phyloP scores from a whole-genome alignment of 2,888 invertebrate genomes.

The Ctena decussata region DNA sequence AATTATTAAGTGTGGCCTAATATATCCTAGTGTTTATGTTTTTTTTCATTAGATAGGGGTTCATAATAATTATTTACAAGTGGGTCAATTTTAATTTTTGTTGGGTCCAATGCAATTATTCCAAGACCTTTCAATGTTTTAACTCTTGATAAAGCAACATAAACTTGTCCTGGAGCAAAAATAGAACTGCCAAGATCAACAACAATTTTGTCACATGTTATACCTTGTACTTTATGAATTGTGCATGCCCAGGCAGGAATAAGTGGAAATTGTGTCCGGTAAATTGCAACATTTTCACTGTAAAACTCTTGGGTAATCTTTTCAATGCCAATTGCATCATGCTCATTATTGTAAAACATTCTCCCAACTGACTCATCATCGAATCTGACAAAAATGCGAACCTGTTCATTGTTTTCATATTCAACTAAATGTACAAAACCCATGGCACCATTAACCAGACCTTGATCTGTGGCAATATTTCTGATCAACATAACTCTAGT shows the following conservation, averaged over 20 bases:
- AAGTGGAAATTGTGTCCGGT: slow-evolving; percentile 40
- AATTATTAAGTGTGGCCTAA: too few relatives aligned
- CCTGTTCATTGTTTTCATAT: slow-evolving; percentile 9
- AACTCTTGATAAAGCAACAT: slow-evolving; percentile 42
- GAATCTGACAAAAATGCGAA: slow-evolving; percentile 34
- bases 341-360: slow-evolving; percentile 18
- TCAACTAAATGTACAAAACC: slow-evolving; percentile 25
- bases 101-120: slow-evolving; percentile 19
- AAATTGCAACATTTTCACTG: slow-evolving; percentile 15
- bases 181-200: slow-evolving; percentile 28
- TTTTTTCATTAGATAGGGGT: too few relatives aligned
- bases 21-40: too few relatives aligned
- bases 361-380: slow-evolving; percentile 41
- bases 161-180: slow-evolving; percentile 43
- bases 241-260: slow-evolving; percentile 47
- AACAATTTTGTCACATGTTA: slow-evolving; percentile 30
- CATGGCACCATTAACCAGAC: slow-evolving; percentile 51
- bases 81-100: slow-evolving; percentile 27
- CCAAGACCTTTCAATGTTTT: slow-evolving; percentile 13
- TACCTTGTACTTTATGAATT: slow-evolving; percentile 49
- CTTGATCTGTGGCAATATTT: slow-evolving; percentile 39
- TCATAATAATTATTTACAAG: too few relatives aligned
- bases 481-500: slow-evolving; percentile 48
- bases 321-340: slow-evolving; percentile 35
- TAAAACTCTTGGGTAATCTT: slow-evolving; percentile 34